These are phyloP conservation scores for Blennius ocellaris DNA, from an alignment of 2,113 vertebrate species.

Conservation along the genomic window DNA sequence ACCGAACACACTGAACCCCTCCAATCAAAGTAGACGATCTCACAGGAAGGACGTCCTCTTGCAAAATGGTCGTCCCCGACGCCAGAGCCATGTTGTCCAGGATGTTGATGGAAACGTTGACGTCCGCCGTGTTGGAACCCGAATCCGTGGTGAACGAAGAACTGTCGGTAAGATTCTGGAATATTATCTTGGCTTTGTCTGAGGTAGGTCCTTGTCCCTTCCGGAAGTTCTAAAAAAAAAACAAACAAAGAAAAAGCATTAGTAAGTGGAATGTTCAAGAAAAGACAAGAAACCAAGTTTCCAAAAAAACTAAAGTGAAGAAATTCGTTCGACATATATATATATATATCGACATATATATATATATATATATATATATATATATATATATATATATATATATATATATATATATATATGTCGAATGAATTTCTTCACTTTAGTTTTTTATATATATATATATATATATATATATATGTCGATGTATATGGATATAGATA, in stretches of 20 bases:
- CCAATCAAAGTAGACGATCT: conserved; percentile 28
- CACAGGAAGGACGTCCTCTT: conserved; percentile 63
- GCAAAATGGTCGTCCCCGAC: not conserved
- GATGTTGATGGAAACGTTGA: conserved; percentile 59
- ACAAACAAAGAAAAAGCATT: not conserved
- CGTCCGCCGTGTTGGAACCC: conserved; percentile 30
- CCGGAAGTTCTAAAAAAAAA: conserved; percentile 60
- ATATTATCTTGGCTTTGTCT: conserved; percentile 54
- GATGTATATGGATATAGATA: no score
- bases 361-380: no score
- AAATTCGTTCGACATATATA: no score
- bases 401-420: no score
- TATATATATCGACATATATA: no score
- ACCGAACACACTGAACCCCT: not conserved
- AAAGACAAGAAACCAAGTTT: not conserved
- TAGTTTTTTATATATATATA: no score
- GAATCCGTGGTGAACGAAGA: not conserved
- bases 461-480: no score
- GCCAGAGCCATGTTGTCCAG: conserved; percentile 46
- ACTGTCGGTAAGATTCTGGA: conserved; percentile 66
- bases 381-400: no score
- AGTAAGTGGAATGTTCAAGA: no score
- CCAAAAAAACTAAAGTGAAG: not conserved
- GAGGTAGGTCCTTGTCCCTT: conserved; percentile 72
- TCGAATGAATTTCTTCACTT: no score